Evolutionary conservation across 2,113 vertebrate genomes (phyloP).

Genomic region (Plotosus lineatus): DNA sequence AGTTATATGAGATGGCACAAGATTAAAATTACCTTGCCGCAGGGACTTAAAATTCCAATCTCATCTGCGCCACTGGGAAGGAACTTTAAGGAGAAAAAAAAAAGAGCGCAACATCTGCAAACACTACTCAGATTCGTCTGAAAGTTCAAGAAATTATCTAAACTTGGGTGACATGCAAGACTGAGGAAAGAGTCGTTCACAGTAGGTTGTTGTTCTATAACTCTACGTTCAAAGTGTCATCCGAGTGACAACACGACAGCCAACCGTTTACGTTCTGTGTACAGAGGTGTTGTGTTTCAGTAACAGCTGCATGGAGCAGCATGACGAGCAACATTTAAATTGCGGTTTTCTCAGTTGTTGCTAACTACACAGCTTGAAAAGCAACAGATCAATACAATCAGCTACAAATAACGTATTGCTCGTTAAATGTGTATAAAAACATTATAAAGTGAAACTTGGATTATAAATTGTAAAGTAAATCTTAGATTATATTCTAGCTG

Average conservation of each 20-base stretch:
- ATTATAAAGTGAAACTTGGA: neutral
- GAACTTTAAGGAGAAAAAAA: neutral
- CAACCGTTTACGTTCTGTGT: neutral
- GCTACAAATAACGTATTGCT: neutral
- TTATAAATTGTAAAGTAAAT: too few species aligned
- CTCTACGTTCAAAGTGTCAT: neutral
- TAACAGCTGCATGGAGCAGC: neutral
- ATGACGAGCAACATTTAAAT: neutral
- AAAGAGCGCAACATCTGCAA: neutral
- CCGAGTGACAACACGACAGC: neutral
- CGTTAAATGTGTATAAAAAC: neutral
- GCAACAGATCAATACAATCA: neutral
- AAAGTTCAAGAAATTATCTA: neutral
- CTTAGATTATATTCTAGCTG: neutral
- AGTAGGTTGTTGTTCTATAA: neutral
- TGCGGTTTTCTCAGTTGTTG: neutral
- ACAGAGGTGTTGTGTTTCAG: neutral
- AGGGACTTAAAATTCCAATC: neutral
- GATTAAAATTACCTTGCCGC: neutral
- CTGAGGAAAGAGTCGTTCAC: neutral
- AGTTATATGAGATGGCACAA: neutral
- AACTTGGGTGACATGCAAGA: neutral
- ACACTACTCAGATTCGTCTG: neutral
- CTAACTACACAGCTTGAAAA: neutral
- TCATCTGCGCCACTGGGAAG: neutral